Base-by-base conservation (phyloP, 2,888 invertebrate species). In the Acleris holmiana region DNA sequence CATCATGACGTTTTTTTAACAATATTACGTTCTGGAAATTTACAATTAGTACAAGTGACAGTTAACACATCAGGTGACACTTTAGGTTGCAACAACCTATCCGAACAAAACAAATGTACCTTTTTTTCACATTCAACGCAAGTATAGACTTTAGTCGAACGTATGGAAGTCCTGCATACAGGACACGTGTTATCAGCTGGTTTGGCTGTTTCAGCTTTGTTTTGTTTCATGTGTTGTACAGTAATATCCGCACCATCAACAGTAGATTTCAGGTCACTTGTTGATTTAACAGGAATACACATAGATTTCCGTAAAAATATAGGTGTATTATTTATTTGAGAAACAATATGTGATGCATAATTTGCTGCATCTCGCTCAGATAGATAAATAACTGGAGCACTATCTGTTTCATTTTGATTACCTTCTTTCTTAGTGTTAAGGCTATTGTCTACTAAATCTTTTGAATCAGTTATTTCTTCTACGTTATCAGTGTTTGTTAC, bases 81-180 rank as follows among this genome's bases (percentile, higher is more conserved):
- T 13, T 50, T 23, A 4, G 51, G 59, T 23, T 65, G 41, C 23
- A 65, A 55, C 49, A 65, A 19, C 18, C 65, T 65, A n/a, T 65
- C 65, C 19, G 65, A 65, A 35, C 65, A 65, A 18, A 65, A 65
- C 44, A 65, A 55, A 55, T 65, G 65, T 6, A 65, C 65, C 15
- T 41, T 53, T 17, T 41, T 60, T 4, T 55, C 35, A 18, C 65
- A 65, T 46, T 55, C 46, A 0, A 18, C 35, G 18, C 65, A 65
- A n/a, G 18, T 46, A 21, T 65, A 65, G 0, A 59, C 53, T 17
- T 40, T 49, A 2, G 7, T 41, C 35, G 35, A 13, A 13, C 4
- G 1, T 18, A 65, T 65, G 25, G 17, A 10, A 2, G 65, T 65
- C 35, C 50, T 65, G n/a, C 65, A 65, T n/a, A 65, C 29, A 21